Percentiles rank a stretch among this genome's conserved stretches.
Conservation (phyloP, 2,113 vertebrate species). For the Daubentonia madagascariensis region DNA sequence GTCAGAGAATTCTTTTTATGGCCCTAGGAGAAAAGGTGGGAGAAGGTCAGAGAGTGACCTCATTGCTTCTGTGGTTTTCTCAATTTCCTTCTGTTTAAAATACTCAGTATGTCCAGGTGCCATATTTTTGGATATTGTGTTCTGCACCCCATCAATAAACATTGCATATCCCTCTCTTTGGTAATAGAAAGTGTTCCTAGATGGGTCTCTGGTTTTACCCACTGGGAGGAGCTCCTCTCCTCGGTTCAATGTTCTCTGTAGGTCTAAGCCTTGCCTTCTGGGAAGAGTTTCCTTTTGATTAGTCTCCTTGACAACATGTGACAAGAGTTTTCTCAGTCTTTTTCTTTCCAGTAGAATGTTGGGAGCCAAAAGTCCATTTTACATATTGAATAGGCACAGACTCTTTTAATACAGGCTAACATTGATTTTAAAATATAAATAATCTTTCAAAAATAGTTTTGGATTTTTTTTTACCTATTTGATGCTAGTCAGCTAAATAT, state of each 20-base stretch:
- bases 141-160: not conserved
- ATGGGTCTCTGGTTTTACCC: not conserved
- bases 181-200: not conserved
- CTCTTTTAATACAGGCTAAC: not conserved
- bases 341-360: not conserved
- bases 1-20: not conserved
- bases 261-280: not conserved
- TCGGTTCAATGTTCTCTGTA: not conserved
- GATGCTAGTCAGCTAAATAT: not conserved
- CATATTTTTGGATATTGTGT: not conserved
- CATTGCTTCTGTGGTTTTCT: not conserved
- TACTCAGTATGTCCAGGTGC: not conserved
- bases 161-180: not conserved
- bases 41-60: not conserved
- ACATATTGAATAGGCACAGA: not conserved
- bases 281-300: not conserved
- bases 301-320: not conserved
- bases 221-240: not conserved
- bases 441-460: not conserved
- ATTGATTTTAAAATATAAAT: not conserved
- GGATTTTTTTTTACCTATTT: not conserved
- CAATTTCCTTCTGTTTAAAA: not conserved
- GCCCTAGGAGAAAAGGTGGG: not conserved
- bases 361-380: not conserved
- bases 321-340: not conserved